Percentiles rank a stretch among this genome's conserved stretches.
Conservation (phyloP, 2,113 vertebrate genomes). For the Clarias gariepinus region DNA sequence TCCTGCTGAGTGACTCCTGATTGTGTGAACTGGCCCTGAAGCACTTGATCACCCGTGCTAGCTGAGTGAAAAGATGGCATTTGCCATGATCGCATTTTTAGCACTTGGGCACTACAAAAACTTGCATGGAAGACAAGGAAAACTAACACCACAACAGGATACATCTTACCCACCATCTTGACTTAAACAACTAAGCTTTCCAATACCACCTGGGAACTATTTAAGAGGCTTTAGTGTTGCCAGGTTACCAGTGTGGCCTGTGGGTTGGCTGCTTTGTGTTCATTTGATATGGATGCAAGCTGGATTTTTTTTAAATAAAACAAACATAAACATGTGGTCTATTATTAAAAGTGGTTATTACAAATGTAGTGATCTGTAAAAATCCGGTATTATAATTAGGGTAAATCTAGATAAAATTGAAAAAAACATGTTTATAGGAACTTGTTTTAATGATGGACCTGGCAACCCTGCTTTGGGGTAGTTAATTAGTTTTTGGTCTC, state of each 20-base stretch:
- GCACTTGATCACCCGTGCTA: background rate
- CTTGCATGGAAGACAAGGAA: background rate
- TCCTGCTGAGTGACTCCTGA: background rate
- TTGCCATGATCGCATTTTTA: background rate
- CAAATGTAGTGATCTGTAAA: background rate
- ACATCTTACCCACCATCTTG: constrained; percentile 12
- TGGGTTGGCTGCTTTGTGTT: background rate
- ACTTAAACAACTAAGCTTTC: background rate
- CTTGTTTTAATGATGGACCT: background rate
- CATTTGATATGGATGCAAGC: background rate
- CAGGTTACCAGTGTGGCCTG: background rate
- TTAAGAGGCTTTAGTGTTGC: constrained; percentile 26
- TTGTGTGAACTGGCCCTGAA: background rate
- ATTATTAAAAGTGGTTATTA: background rate
- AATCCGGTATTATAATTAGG: background rate
- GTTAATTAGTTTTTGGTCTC: background rate
- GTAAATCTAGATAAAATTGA: background rate
- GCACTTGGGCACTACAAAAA: constrained; percentile 6
- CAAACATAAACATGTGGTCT: background rate
- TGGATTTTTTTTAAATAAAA: background rate
- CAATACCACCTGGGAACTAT: background rate
- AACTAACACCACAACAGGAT: background rate
- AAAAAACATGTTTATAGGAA: background rate
- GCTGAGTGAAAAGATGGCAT: background rate
- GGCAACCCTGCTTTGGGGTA: background rate